Conservation (phyloP, 2,888 invertebrate species). For the Sthenelais limicola region DNA sequence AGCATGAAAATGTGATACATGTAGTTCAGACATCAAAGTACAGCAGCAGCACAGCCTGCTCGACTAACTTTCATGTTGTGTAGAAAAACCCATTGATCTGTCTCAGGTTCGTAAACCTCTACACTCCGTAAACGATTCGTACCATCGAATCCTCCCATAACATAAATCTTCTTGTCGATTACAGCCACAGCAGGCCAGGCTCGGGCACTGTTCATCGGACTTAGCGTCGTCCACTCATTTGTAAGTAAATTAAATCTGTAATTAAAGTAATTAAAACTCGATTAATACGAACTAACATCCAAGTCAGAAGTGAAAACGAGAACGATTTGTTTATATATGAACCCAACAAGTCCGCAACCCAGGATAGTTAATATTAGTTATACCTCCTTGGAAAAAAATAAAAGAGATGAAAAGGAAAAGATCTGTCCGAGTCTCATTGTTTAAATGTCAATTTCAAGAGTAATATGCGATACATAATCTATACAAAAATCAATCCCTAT, state of each 20-base stretch:
- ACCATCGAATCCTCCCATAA: constrained; percentile 94
- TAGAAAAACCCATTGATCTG: constrained; percentile 84
- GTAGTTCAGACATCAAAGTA: constrained; percentile 73
- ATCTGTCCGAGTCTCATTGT: no score
- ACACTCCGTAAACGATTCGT: constrained; percentile 92
- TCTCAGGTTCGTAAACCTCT: constrained; percentile 87
- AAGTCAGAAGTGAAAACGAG: no score
- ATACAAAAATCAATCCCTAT: no score
- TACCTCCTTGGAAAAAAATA: no score
- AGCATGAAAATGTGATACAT: no score
- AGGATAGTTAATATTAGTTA: no score
- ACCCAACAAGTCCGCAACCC: no score
- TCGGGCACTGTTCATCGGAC: constrained; percentile 67
- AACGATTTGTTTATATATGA: no score
- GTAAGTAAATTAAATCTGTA: constrained; percentile 67
- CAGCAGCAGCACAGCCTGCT: constrained; percentile 93
- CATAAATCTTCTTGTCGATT: constrained; percentile 65
- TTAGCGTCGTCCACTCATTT: constrained; percentile 66
- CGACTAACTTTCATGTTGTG: constrained; percentile 89
- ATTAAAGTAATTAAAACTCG: constrained; percentile 13
- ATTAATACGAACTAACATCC: no score
- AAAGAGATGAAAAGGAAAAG: no score
- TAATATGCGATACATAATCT: no score
- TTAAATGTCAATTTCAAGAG: no score
- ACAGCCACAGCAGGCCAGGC: constrained; percentile 69